Evolutionary conservation across 2,113 vertebrate genomes (phyloP).

Genomic region (Oenanthe oenanthe): DNA sequence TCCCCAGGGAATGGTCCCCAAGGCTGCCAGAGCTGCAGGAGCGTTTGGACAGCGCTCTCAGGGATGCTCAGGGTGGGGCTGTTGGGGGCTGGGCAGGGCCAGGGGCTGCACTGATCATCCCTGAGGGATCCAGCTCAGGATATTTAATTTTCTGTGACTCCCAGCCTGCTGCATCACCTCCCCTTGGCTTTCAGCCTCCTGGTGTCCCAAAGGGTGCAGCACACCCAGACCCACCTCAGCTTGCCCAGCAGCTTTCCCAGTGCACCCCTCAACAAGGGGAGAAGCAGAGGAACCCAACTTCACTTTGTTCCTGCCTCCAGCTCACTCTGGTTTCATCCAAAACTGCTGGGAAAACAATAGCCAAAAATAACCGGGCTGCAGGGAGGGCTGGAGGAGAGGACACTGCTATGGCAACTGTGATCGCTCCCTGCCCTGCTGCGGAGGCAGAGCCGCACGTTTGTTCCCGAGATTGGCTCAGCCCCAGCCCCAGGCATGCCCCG

Average conservation of each 20-base stretch:
- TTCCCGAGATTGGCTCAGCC: neutral
- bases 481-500: neutral
- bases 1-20: neutral
- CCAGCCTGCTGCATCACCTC: neutral
- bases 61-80: neutral
- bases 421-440: conserved; percentile 10
- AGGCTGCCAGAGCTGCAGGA: neutral
- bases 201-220: neutral
- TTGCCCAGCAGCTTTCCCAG: neutral
- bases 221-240: neutral
- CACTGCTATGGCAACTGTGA: conserved; percentile 55
- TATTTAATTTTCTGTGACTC: neutral
- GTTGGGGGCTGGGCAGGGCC: neutral
- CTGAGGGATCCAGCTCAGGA: neutral
- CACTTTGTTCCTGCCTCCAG: neutral
- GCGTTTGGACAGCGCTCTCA: neutral
- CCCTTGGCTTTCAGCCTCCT: neutral
- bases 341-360: neutral
- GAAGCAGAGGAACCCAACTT: neutral
- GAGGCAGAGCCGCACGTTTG: neutral
- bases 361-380: conserved; percentile 29
- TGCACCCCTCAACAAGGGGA: neutral
- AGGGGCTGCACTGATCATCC: no score
- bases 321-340: neutral
- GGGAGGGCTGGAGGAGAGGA: conserved; percentile 9